Evolutionary conservation across 2,797 vertebrate species (phyloP).

Genomic region (Myripristis jacobus): DNA sequence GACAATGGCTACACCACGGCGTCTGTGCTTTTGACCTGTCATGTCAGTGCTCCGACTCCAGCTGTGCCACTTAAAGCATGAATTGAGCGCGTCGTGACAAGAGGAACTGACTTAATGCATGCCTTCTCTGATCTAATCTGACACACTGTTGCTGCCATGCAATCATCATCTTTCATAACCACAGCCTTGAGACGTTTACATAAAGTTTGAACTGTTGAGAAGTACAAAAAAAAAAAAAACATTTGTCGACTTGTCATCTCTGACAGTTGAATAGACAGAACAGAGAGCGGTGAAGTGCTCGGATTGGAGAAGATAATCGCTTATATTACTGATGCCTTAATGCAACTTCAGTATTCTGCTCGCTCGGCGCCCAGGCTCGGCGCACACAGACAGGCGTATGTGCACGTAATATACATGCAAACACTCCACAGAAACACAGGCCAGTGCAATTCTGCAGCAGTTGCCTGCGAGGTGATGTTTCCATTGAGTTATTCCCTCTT

Average conservation of each 20-base stretch:
- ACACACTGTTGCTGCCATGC: slow-evolving; percentile 28
- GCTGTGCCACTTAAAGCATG: neutral
- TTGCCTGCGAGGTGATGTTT: slow-evolving; percentile 41
- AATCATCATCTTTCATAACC: slow-evolving; percentile 42
- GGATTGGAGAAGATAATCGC: slow-evolving; percentile 33
- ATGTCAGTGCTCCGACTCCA: neutral
- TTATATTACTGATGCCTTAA: slow-evolving; percentile 43
- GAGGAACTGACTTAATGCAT: slow-evolving; percentile 8
- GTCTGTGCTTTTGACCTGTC: slow-evolving; percentile 1
- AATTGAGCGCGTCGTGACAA: neutral
- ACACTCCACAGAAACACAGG: slow-evolving; percentile 1
- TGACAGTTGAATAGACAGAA: slow-evolving; percentile 52
- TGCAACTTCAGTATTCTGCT: slow-evolving; percentile 34
- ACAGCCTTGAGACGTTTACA: slow-evolving; percentile 50
- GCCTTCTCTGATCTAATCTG: slow-evolving; percentile 26
- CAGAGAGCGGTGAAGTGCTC: slow-evolving; percentile 18
- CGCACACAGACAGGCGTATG: neutral
- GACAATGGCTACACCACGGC: neutral
- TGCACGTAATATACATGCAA: too few relatives aligned
- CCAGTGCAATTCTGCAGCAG: slow-evolving; percentile 21
- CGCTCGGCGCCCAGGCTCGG: slow-evolving; percentile 37
- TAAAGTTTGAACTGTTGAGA: slow-evolving; percentile 39
- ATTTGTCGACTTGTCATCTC: slow-evolving; percentile 46
- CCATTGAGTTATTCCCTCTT: slow-evolving; percentile 57
- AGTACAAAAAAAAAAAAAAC: slow-evolving; percentile 32